Conservation (phyloP, 2,113 vertebrate genomes). For the Lonchura striata region DNA sequence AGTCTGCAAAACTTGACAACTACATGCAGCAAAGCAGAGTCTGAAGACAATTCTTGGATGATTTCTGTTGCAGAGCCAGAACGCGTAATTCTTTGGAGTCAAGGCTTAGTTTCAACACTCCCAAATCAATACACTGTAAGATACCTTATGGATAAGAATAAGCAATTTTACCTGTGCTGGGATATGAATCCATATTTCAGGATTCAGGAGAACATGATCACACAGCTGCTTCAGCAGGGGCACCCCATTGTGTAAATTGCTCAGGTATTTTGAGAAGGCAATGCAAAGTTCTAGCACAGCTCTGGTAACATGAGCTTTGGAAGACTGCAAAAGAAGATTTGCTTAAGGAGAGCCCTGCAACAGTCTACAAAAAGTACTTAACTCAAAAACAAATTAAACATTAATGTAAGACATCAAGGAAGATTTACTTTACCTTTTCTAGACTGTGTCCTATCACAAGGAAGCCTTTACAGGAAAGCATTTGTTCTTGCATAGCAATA, state of each 20-base stretch:
- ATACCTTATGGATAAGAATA: background rate
- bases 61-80: background rate
- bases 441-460: constrained; percentile 94
- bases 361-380: background rate
- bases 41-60: background rate
- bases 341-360: background rate
- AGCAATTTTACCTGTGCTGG: constrained; percentile 85
- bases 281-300: constrained; percentile 91
- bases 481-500: constrained; percentile 98
- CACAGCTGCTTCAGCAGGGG: constrained; percentile 95
- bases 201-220: constrained; percentile 96
- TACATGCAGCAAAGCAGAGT: background rate
- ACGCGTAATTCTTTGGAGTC: background rate
- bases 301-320: constrained; percentile 91
- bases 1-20: background rate
- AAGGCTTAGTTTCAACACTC: background rate
- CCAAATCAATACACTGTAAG: background rate
- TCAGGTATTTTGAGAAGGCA: constrained; percentile 94
- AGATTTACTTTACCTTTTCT: constrained; percentile 87
- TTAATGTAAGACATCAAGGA: background rate
- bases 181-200: constrained; percentile 96
- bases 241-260: constrained; percentile 90
- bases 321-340: constrained; percentile 80
- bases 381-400: background rate
- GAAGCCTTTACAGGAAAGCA: constrained; percentile 96